Conservation (phyloP, 2,113 vertebrate species). For the Ahaetulla prasina region DNA sequence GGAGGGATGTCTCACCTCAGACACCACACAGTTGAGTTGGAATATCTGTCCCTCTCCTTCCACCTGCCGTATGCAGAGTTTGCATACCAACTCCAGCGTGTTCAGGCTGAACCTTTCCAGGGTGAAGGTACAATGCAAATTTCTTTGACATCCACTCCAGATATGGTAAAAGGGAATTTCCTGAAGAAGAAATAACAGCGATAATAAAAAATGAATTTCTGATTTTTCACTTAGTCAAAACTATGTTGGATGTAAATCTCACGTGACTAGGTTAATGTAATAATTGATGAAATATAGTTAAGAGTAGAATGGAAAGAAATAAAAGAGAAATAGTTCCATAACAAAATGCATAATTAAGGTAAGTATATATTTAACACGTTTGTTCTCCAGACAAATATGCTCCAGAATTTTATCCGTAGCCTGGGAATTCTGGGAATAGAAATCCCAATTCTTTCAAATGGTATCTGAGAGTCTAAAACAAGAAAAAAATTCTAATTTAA, state of each 20-base stretch:
- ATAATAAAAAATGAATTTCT: not conserved
- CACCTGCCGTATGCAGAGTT: slow-evolving; percentile 90
- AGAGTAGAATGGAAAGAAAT: not conserved
- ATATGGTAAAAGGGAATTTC: slow-evolving; percentile 93
- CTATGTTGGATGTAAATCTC: not conserved
- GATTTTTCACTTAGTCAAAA: not conserved
- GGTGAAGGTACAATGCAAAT: slow-evolving; percentile 90
- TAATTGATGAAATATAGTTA: not conserved
- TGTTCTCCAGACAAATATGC: not conserved
- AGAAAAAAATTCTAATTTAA: not conserved
- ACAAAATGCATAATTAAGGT: not conserved
- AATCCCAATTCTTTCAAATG: not conserved
- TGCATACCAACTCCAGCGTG: slow-evolving; percentile 85
- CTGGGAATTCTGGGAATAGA: not conserved
- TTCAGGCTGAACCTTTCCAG: slow-evolving; percentile 85
- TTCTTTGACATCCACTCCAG: slow-evolving; percentile 88
- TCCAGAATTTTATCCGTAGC: not conserved
- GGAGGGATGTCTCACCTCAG: slow-evolving; percentile 74
- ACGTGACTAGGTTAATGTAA: not conserved
- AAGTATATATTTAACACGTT: not conserved
- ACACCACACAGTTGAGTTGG: slow-evolving; percentile 86
- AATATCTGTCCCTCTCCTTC: slow-evolving; percentile 96
- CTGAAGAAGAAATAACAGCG: slow-evolving; percentile 55
- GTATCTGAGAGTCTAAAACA: not conserved
- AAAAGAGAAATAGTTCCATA: not conserved